Evolutionary conservation across 2,888 invertebrate genomes (phyloP), one percentile per base, ranked within the genome.

Genomic region (Tinea trinotella): DNA sequence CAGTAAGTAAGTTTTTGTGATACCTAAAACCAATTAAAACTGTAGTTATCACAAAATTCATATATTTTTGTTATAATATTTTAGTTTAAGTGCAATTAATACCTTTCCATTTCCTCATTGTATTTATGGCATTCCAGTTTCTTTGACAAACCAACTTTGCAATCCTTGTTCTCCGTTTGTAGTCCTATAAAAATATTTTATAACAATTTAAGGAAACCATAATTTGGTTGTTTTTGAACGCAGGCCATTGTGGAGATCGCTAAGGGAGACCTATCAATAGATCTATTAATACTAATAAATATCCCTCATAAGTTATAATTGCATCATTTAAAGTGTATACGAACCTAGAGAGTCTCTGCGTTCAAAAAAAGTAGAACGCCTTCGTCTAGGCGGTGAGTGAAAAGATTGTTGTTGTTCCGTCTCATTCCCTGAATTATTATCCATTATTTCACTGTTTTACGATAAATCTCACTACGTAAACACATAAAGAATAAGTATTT

Each of bases 291-390:
- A 24, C 24, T 7, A 24, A 24, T 7, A 9, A 9, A 24, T 24
- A 24, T 24, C 24, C 6, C 9, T 24, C 9, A 24, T 24, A 24
- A 24, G 24, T 24, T 24, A 24, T 24, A 24, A 7, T 24, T 7
- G 5, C 5, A 24, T 24, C 12, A 12, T 40, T 12, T 40, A 40
- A 40, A 40, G 13, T 13, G 3, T 40, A 40, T 13, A 61, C 66
- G 56, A 56, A 82, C 83, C 73, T 59, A 79, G 59, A 36, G 83
- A 83, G 60, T 82, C 78, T 56, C 83, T 69, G 59, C 75, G 71
- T 61, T 80, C 79, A 59, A 84, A 84, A 58, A 84, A 84, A 9
- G 83, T 83, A 35, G 84, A 84, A 20, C 83, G 68, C 64, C 83
- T 70, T 55, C 83, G 69, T 52, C 75, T 67, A 12, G 83, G 83